Conservation (phyloP, 37 sponge, comb jelly and placozoan genomes). For the Cladorhizidae sp. region DNA sequence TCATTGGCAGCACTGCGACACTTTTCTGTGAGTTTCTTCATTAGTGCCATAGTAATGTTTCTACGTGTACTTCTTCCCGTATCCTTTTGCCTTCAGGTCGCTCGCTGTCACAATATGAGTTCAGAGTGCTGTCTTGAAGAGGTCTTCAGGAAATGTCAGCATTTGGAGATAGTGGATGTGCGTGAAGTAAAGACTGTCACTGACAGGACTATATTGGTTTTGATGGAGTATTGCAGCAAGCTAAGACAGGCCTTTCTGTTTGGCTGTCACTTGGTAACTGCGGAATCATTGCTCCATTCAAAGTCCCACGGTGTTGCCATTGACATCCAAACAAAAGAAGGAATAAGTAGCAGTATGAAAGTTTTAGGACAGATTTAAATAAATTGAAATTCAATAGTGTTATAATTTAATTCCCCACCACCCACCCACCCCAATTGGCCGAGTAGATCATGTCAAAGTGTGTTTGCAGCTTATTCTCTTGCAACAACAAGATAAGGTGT, state of each 20-base stretch:
- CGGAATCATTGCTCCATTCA: neutral
- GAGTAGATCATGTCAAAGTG: too few relatives aligned
- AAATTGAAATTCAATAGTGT: too few relatives aligned
- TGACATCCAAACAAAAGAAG: neutral
- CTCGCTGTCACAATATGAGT: constrained; percentile 2
- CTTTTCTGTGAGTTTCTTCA: constrained; percentile 3
- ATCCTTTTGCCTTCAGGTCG: neutral
- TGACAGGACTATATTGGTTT: constrained; percentile 15
- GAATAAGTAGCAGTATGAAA: too few relatives aligned
- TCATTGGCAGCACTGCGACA: neutral
- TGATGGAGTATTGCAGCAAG: constrained; percentile 14
- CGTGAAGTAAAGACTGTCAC: constrained; percentile 7
- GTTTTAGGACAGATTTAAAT: too few relatives aligned
- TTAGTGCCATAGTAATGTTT: neutral
- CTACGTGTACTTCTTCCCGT: neutral
- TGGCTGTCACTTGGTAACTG: constrained; percentile 2
- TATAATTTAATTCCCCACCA: too few relatives aligned
- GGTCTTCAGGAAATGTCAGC: constrained; percentile 14
- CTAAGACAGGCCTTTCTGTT: constrained; percentile 13
- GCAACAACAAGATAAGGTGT: too few relatives aligned
- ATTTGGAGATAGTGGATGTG: constrained; percentile 16
- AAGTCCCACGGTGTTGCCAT: neutral
- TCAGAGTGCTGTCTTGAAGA: constrained; percentile 11
- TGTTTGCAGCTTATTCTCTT: too few relatives aligned
- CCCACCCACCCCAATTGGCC: too few relatives aligned